Base-by-base conservation (phyloP, 1,140 invertebrate genomes). In the Drosophila ohnishii region DNA sequence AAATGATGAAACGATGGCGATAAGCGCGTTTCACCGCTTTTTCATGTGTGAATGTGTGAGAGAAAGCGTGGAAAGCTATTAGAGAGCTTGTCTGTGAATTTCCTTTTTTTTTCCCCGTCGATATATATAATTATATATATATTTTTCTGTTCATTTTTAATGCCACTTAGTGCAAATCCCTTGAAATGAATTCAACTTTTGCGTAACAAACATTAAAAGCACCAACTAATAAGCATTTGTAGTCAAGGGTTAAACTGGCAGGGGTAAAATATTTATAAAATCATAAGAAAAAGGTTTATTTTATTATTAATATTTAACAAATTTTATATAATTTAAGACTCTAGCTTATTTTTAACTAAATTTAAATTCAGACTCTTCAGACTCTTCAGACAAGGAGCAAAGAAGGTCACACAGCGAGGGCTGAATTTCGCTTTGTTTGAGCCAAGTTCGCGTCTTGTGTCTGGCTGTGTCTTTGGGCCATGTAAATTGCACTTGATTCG, bases 1-100 rank as follows among this genome's bases (percentile, higher is more conserved):
- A 86, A 83, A 88, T 87, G 83, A 87, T 87, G 84, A 86, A 87
- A 88, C 83, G 79, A 73, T 58, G 63, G 76, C 84, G 83, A 87
- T 87, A 87, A 87, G 80, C 79, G 75, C 58, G 61, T 50, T 58
- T 45, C 8, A 47, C 39, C 47, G n/a, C 51, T 58, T 66, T 51
- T 42, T 30, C 42, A 16, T 57, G 30, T 56, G 42, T 35, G 44
- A 55, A 13, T 63, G 13, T 58, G 55, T 57, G 48, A 55, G 40
- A 39, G 48, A 45, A 28, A 28, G 63, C 75, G 82, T 75, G 83
- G 51, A 87, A 86, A 87, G 83, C 83, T 86, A 87, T 86, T 87
- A 86, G 83, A 76, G 83, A 72, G 71, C 69, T 82, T 81, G 79
- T 83, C 78, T 78, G 82, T 53, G 78, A 86, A 79, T 86, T 85